Evolutionary conservation across 2,888 invertebrate species (phyloP), one percentile per base, ranked within the genome.

Genomic region (Polietes domitor): DNA sequence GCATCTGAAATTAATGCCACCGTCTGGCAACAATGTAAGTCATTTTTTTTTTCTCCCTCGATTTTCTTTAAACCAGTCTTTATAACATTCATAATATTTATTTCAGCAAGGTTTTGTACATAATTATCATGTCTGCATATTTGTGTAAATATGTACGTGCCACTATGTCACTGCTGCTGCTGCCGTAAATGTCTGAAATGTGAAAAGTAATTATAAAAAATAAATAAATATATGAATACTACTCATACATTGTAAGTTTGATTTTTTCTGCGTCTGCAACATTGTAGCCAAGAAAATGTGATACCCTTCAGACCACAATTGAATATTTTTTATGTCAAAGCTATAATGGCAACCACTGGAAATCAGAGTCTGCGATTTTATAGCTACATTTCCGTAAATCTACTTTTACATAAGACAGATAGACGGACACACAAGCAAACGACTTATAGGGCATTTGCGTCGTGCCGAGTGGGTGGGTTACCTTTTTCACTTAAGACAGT

Each of bases 381-480:
- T 58, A 53, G 32, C 26, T 58, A 58, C 24, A 58, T 58, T 58
- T 58, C 58, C 58, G 58, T 58, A 58, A 58, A 26, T 26, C 26
- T 24, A 26, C 1, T 58, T 47, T 58, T 58, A 1, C 9, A 37
- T 9, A 9, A 37, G 37, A 10, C n/a, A n/a, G n/a, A n/a, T n/a
- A n/a, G n/a, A n/a, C n/a, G n/a, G n/a, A n/a, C n/a, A n/a, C n/a
- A n/a, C n/a, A n/a, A n/a, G n/a, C 1, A 58, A 24, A 58, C 9
- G 24, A 58, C 58, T 68, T 68, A 21, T 43, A 79, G 84, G 84
- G 84, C 78, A 78, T 68, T 61, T 73, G 58, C 73, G 32, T 82
- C 81, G 81, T 84, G 84, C 73, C 73, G 81, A 58, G 78, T 84
- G 81, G 82, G 84, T 79, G 84, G 84, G 43, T 43, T 43, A 17